Evolutionary conservation across 2,113 vertebrate species (phyloP).

Genomic region (Xiphophorus maculatus): DNA sequence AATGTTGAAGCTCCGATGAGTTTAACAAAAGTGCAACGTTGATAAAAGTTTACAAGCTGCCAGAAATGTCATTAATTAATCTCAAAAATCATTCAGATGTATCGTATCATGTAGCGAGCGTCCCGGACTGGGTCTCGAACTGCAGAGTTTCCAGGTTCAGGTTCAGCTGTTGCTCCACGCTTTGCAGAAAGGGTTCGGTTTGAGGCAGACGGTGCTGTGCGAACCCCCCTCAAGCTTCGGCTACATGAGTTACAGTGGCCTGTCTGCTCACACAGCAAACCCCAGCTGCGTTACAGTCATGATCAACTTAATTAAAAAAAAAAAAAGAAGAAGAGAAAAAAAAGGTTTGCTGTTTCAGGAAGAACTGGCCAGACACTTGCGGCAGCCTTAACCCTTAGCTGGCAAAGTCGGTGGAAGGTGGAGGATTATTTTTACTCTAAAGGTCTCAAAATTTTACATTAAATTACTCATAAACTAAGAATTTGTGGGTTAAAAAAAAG

Average conservation of each 20-base stretch:
- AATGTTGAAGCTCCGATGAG: conserved; percentile 7
- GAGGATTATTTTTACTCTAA: not conserved
- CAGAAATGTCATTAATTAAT: not conserved
- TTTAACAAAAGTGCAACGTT: not conserved
- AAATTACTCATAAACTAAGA: not conserved
- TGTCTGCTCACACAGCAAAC: conserved; percentile 82
- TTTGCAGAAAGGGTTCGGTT: conserved; percentile 74
- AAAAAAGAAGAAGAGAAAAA: conserved; percentile 7
- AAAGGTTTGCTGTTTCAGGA: conserved; percentile 60
- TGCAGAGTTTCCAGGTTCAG: conserved; percentile 62
- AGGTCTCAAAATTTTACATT: not conserved
- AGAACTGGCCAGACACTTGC: conserved; percentile 65
- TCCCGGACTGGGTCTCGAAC: not conserved
- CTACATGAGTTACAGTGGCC: conserved; percentile 68
- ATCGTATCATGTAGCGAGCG: not conserved
- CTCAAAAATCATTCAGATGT: no score
- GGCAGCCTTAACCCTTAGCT: conserved; percentile 70
- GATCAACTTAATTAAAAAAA: conserved; percentile 73
- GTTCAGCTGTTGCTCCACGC: conserved; percentile 69
- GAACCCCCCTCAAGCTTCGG: conserved; percentile 75
- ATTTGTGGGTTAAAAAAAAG: not conserved
- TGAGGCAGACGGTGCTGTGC: conserved; percentile 65
- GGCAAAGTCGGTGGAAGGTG: conserved; percentile 8
- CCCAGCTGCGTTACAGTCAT: conserved; percentile 87
- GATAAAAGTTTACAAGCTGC: not conserved